Evolutionary conservation across 2,888 invertebrate genomes (phyloP).

Genomic region (Drosophila putrida): DNA sequence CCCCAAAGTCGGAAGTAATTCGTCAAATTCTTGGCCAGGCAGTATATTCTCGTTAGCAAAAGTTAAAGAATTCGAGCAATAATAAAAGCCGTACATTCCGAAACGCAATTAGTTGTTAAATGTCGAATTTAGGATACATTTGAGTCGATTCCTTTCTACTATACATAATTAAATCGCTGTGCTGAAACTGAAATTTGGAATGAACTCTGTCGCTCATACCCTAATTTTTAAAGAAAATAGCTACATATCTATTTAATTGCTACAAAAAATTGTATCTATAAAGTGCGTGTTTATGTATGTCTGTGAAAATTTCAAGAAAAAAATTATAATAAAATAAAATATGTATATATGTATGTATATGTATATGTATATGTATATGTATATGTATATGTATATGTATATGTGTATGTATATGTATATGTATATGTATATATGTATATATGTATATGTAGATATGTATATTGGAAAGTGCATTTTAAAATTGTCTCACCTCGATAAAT

Average conservation of each 20-base stretch:
- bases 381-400: conserved; percentile 11
- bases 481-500: neutral
- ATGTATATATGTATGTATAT: neutral
- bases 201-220: neutral
- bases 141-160: neutral
- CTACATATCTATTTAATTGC: neutral
- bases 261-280: neutral
- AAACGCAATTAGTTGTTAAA: conserved; percentile 6
- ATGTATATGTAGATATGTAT: neutral
- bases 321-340: neutral
- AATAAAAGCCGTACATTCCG: neutral
- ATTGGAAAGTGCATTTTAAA: conserved; percentile 1
- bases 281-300: neutral
- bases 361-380: neutral
- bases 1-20: conserved; percentile 68
- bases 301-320: conserved; percentile 4
- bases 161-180: neutral
- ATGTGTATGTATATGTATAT: neutral
- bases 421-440: neutral
- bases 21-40: conserved; percentile 65
- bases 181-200: neutral
- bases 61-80: conserved; percentile 26
- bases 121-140: neutral
- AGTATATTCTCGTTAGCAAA: conserved; percentile 52
- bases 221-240: neutral